phyloP scores from a whole-genome alignment of 2,888 invertebrate species.

The Lepidocyrtoides sp. region DNA sequence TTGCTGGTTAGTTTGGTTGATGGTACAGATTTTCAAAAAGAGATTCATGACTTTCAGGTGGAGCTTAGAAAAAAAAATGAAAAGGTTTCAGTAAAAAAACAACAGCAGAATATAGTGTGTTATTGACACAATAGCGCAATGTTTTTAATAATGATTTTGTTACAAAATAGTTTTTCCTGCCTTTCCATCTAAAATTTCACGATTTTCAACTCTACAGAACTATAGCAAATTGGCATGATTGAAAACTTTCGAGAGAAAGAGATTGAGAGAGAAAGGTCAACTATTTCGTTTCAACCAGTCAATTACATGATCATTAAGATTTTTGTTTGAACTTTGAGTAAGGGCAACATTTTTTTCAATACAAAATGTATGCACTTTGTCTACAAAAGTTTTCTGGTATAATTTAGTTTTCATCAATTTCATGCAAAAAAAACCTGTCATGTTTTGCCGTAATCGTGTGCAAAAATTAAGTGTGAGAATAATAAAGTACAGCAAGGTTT shows the following conservation, averaged over 20 bases:
- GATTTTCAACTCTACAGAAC: conserved; percentile 26
- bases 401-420: conserved; percentile 15
- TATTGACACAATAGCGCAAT: conserved; percentile 27
- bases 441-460: conserved; percentile 32
- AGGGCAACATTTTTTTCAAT: not conserved
- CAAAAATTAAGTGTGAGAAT: conserved; percentile 60
- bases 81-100: not conserved
- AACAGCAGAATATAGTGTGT: not conserved
- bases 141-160: not conserved
- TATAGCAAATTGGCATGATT: not conserved
- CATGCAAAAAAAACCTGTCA: conserved; percentile 43
- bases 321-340: conserved; percentile 37
- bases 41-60: conserved; percentile 56
- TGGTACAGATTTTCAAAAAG: conserved; percentile 23
- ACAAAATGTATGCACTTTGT: not conserved
- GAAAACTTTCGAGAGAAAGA: not conserved
- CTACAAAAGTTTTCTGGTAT: not conserved
- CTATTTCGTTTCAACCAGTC: conserved; percentile 3
- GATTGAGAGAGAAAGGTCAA: conserved; percentile 63
- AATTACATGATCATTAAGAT: conserved; percentile 9
- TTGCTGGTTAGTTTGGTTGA: not conserved
- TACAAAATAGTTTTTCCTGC: not conserved
- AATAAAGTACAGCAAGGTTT: not conserved
- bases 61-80: not conserved
- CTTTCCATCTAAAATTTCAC: conserved; percentile 20